These are phyloP conservation scores for Cyrtodaria siliqua DNA, from an alignment of 2,888 invertebrate species.

Conservation along the genomic window DNA sequence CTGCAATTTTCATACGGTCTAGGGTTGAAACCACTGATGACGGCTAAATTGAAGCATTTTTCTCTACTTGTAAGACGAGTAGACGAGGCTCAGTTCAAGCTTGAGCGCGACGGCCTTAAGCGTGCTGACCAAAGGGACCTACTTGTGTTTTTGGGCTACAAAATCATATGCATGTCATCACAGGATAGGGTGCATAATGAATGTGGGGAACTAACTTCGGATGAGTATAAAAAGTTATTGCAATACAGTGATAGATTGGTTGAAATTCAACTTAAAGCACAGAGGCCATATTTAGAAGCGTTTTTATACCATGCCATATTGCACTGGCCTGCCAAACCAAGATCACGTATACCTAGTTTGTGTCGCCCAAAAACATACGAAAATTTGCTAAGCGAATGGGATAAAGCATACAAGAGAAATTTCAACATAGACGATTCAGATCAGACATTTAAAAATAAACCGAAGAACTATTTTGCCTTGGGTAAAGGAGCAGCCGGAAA, in stretches of 20 bases:
- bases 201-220: too few relatives aligned
- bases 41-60: slow-evolving; percentile 12
- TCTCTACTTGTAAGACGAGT: slow-evolving; percentile 11
- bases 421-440: neutral
- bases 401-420: neutral
- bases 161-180: slow-evolving; percentile 6
- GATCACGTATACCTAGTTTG: neutral
- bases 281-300: neutral
- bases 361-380: neutral
- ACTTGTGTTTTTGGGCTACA: neutral
- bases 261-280: neutral
- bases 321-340: neutral
- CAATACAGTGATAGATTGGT: neutral
- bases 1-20: slow-evolving; percentile 34
- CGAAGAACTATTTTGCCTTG: neutral
- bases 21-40: slow-evolving; percentile 38
- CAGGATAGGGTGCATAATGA: too few relatives aligned
- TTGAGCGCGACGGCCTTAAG: slow-evolving; percentile 3
- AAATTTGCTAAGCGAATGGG: neutral
- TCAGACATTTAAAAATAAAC: neutral
- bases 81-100: neutral
- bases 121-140: neutral
- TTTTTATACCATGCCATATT: neutral
- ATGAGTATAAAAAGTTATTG: neutral
- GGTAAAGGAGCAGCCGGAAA: neutral